Evolutionary conservation across 2,888 invertebrate species (phyloP).

Genomic region (Venusia cambrica): DNA sequence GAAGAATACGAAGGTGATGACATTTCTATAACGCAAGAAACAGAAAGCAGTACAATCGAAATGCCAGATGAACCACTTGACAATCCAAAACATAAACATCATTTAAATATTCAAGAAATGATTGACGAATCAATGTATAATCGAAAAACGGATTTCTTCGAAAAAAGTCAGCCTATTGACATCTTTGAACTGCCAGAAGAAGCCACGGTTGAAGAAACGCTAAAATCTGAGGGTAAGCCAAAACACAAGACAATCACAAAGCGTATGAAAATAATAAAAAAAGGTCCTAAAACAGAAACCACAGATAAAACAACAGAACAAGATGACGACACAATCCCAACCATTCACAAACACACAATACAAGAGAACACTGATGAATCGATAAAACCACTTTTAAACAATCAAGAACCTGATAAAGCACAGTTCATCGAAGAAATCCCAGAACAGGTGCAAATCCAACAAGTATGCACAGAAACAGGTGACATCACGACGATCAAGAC

Average conservation of each 20-base stretch:
- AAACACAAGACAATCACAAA: conserved; percentile 15
- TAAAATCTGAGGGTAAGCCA: conserved; percentile 21
- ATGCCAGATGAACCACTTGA: conserved; percentile 54
- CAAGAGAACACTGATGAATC: conserved; percentile 34
- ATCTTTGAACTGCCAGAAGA: conserved; percentile 45
- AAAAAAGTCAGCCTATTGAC: conserved; percentile 57
- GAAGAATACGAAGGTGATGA: conserved; percentile 62
- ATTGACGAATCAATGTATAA: conserved; percentile 37
- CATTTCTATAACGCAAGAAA: conserved; percentile 29
- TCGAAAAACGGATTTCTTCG: no score
- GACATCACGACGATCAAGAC: conserved; percentile 42
- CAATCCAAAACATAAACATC: conserved; percentile 50
- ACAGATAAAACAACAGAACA: conserved; percentile 45
- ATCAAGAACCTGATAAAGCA: no score
- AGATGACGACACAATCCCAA: conserved; percentile 48
- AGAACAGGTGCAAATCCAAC: conserved; percentile 36
- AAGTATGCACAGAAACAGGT: conserved; percentile 32
- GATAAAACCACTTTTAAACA: conserved; percentile 29
- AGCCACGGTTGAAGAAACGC: conserved; percentile 25
- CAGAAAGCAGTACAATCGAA: conserved; percentile 56
- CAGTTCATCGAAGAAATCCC: conserved; percentile 41
- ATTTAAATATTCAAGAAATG: conserved; percentile 58
- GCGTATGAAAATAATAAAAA: conserved; percentile 40
- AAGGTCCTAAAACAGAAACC: conserved; percentile 36
- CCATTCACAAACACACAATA: conserved; percentile 22